These are phyloP conservation scores for Phaenicophaeus curvirostris DNA, from an alignment of 2,797 vertebrate species.

Conservation along the genomic window DNA sequence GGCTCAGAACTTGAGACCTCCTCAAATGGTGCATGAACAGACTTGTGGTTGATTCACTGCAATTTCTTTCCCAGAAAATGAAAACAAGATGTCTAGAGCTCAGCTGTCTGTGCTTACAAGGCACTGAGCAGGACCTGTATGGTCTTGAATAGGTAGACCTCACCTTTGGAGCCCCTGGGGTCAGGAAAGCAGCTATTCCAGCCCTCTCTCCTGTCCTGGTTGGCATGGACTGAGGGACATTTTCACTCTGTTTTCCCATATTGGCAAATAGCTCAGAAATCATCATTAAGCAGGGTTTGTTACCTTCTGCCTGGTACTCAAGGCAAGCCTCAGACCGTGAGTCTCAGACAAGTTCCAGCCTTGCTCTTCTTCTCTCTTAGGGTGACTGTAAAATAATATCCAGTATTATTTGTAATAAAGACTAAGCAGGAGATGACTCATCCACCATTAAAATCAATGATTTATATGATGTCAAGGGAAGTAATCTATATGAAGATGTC, in stretches of 20 bases:
- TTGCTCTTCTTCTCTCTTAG: background rate
- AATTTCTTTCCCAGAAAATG: background rate
- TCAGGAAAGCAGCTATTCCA: no score
- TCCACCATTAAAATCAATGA: background rate
- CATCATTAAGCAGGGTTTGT: background rate
- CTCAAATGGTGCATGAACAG: background rate
- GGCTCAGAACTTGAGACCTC: background rate
- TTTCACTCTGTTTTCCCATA: background rate
- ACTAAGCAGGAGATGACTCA: background rate
- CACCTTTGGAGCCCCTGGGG: background rate
- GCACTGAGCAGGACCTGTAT: background rate
- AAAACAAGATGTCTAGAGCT: background rate
- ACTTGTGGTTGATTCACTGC: background rate
- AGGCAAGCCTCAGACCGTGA: background rate
- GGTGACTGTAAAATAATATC: background rate
- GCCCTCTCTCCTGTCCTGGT: background rate
- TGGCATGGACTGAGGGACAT: background rate
- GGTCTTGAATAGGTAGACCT: background rate
- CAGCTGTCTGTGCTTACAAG: background rate
- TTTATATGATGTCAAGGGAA: background rate
- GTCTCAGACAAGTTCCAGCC: background rate
- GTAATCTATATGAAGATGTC: background rate
- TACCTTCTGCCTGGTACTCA: background rate
- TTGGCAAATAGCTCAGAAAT: background rate
- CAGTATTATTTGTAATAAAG: background rate